These are phyloP conservation scores for Hypselothyrea guttata DNA, from an alignment of 2,888 invertebrate species.

Conservation along the genomic window DNA sequence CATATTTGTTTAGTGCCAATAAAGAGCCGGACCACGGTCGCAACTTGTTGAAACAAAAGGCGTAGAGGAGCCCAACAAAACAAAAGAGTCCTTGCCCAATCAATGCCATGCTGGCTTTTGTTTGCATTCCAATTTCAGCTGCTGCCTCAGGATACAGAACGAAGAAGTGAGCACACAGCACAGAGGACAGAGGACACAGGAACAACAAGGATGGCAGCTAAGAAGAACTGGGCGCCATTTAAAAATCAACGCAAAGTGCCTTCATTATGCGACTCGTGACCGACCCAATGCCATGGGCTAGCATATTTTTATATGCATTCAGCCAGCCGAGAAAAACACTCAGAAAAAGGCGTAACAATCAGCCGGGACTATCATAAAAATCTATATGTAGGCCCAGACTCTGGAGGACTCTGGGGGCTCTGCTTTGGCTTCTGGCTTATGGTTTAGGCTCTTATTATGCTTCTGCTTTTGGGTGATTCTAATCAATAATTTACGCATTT, in stretches of 20 bases:
- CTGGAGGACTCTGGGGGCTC: constrained; percentile 5
- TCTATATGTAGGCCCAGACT: constrained; percentile 36
- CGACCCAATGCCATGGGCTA: constrained; percentile 47
- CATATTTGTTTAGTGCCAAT: constrained; percentile 53
- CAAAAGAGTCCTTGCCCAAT: constrained; percentile 51
- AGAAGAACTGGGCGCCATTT: constrained; percentile 52
- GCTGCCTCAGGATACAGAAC: not conserved
- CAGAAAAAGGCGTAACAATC: constrained; percentile 64
- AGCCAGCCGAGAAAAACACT: constrained; percentile 31
- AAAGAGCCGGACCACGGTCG: constrained; percentile 39
- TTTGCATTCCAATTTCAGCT: constrained; percentile 58
- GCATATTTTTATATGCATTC: constrained; percentile 51
- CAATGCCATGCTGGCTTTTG: constrained; percentile 62
- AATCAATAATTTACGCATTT: constrained; percentile 77
- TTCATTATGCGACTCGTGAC: constrained; percentile 65
- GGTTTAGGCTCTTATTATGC: constrained; percentile 3
- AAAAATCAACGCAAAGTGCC: constrained; percentile 75
- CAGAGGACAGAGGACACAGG: constrained; percentile 25
- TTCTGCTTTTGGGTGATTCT: constrained; percentile 63
- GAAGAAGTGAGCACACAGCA: not conserved
- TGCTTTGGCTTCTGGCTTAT: constrained; percentile 28
- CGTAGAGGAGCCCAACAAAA: constrained; percentile 7
- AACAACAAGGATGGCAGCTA: too few species aligned
- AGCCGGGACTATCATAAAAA: constrained; percentile 48
- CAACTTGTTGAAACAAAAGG: constrained; percentile 61